Percentiles rank a stretch among this genome's conserved stretches.
Evolutionary conservation across 2,888 invertebrate genomes (phyloP).

Genomic region (Euproctis similis): DNA sequence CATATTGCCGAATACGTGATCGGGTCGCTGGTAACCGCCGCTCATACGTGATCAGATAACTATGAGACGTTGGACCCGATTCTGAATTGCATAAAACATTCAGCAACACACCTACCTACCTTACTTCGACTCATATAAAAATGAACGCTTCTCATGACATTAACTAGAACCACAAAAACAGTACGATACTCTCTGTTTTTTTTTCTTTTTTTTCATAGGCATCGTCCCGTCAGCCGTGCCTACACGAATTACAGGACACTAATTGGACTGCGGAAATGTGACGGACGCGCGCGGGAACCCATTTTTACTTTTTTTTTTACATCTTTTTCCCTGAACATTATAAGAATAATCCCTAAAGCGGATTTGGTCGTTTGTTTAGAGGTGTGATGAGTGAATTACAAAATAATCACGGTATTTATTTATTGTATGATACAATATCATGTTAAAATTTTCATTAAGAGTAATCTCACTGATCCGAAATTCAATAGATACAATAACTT

Average conservation of each 20-base stretch:
- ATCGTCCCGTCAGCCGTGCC: conserved; percentile 56
- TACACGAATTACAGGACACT: conserved; percentile 70
- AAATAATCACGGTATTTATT: conserved; percentile 4
- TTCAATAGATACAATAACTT: too few relatives aligned
- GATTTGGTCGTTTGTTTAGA: conserved; percentile 21
- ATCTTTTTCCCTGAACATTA: conserved; percentile 14
- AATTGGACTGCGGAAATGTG: conserved; percentile 73
- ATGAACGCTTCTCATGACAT: conserved; percentile 74
- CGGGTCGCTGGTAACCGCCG: conserved; percentile 43
- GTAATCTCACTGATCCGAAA: too few relatives aligned
- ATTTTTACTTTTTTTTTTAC: conserved; percentile 37
- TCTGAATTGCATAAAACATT: conserved; percentile 66
- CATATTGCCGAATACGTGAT: conserved; percentile 60
- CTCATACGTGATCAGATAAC: conserved; percentile 40
- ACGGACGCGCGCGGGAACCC: conserved; percentile 59
- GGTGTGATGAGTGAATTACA: conserved; percentile 10
- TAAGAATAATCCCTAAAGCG: conserved; percentile 35
- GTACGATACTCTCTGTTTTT: conserved; percentile 43
- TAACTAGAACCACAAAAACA: conserved; percentile 60
- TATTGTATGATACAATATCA: too few relatives aligned
- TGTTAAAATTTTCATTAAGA: too few relatives aligned
- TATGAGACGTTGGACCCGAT: conserved; percentile 35
- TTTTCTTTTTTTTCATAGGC: conserved; percentile 57
- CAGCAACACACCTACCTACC: conserved; percentile 56
- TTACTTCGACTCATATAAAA: conserved; percentile 62